Percentiles rank a stretch among this genome's conserved stretches.
Evolutionary conservation across 2,888 invertebrate species (phyloP).

Genomic region (Drosophila limbata): DNA sequence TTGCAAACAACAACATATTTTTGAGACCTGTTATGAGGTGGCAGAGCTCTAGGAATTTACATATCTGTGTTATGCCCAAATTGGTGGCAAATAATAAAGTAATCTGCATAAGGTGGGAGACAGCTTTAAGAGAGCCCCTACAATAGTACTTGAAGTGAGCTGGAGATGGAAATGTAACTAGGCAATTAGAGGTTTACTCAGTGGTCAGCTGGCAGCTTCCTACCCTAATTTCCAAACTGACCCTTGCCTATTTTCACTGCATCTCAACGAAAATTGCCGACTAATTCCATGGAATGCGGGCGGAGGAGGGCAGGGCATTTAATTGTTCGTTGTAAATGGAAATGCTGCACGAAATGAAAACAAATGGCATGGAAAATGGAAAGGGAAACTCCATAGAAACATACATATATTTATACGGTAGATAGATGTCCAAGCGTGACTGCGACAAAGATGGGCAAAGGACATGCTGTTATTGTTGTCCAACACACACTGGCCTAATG

Average conservation of each 20-base stretch:
- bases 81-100: slow-evolving; percentile 41
- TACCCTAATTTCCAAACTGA: slow-evolving; percentile 39
- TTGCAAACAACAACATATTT: slow-evolving; percentile 63
- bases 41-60: slow-evolving; percentile 34
- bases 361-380: slow-evolving; percentile 50
- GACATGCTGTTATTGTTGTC: slow-evolving; percentile 60
- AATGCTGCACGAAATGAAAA: slow-evolving; percentile 48
- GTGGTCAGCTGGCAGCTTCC: slow-evolving; percentile 42
- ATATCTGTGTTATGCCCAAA: slow-evolving; percentile 45
- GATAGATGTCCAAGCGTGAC: slow-evolving; percentile 24
- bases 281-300: slow-evolving; percentile 78
- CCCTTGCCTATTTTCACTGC: slow-evolving; percentile 42
- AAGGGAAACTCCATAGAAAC: slow-evolving; percentile 1
- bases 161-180: slow-evolving; percentile 23
- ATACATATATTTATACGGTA: neutral
- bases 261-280: slow-evolving; percentile 38
- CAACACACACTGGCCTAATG: slow-evolving; percentile 48
- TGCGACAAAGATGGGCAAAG: slow-evolving; percentile 31
- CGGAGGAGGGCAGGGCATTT: slow-evolving; percentile 27
- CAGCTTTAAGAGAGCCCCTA: slow-evolving; percentile 11
- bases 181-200: slow-evolving; percentile 53
- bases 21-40: slow-evolving; percentile 46
- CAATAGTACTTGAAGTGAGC: neutral
- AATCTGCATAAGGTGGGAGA: slow-evolving; percentile 33
- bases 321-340: slow-evolving; percentile 44